Percentiles rank a stretch among this genome's conserved stretches.
Conservation (phyloP, 1,140 invertebrate genomes). For the Heliconius nattereri region DNA sequence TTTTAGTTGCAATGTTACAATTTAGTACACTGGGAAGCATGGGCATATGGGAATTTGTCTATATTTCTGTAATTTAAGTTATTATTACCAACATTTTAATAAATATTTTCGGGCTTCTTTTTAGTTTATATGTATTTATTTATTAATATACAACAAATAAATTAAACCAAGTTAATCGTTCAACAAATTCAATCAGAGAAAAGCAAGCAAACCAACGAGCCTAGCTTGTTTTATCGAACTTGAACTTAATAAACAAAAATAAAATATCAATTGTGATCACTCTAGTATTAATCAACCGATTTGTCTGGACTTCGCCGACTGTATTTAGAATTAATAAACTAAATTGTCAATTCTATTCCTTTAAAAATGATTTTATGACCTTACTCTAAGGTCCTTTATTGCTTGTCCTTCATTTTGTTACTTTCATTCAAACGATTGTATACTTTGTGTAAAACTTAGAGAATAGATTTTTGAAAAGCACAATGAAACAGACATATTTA, state of each 20-base stretch:
- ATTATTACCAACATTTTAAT: too few species aligned
- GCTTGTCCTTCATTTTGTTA: not conserved
- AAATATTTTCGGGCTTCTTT: too few species aligned
- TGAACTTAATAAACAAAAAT: constrained; percentile 5
- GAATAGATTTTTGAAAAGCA: not conserved
- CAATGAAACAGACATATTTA: constrained; percentile 12
- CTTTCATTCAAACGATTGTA: not conserved
- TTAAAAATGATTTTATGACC: not conserved
- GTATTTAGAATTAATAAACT: constrained; percentile 25
- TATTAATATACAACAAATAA: too few species aligned
- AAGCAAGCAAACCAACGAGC: not conserved
- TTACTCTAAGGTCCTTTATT: not conserved
- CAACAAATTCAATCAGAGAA: too few species aligned
- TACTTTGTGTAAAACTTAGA: not conserved
- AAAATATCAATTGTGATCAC: constrained; percentile 19
- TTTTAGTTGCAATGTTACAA: too few species aligned
- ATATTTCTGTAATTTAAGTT: too few species aligned
- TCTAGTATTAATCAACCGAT: constrained; percentile 30
- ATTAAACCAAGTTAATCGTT: too few species aligned
- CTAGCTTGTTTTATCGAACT: not conserved
- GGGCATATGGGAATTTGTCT: too few species aligned
- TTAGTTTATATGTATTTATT: too few species aligned
- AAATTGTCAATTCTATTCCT: not conserved
- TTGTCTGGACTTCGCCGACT: constrained; percentile 16
- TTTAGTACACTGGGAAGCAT: too few species aligned